Conservation (phyloP, 1,140 invertebrate species). For the Drosophila sulfurigaster region DNA sequence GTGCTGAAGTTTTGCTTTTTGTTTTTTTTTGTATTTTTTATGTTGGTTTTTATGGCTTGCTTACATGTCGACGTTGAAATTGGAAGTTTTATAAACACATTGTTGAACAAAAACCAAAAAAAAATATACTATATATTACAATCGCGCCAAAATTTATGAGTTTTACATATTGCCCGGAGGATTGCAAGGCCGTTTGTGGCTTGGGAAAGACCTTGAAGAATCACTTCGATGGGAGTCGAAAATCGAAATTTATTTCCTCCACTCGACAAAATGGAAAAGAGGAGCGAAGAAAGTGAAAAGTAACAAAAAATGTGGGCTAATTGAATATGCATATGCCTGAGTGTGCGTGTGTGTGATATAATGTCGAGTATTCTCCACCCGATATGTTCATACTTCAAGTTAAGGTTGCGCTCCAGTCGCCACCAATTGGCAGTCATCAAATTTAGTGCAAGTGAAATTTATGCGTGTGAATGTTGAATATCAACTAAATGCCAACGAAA, state of each 20-base stretch:
- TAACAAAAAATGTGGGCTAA: slow-evolving; percentile 53
- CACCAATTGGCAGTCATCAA: slow-evolving; percentile 39
- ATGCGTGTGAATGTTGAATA: slow-evolving; percentile 77
- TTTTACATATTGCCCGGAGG: slow-evolving; percentile 5
- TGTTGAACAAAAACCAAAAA: neutral
- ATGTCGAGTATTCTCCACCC: slow-evolving; percentile 23
- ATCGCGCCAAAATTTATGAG: slow-evolving; percentile 15
- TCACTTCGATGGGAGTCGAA: too few relatives aligned
- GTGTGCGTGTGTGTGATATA: slow-evolving; percentile 66
- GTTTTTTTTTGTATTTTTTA: slow-evolving; percentile 1
- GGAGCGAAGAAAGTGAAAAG: slow-evolving; percentile 63
- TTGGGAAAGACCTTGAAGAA: slow-evolving; percentile 23
- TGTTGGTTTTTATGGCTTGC: slow-evolving; percentile 18
- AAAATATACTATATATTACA: slow-evolving; percentile 4
- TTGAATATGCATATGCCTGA: slow-evolving; percentile 58
- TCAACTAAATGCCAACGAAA: slow-evolving; percentile 53
- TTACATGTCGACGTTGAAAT: slow-evolving; percentile 30
- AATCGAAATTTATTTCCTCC: too few relatives aligned
- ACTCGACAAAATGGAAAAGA: neutral
- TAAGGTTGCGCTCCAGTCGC: slow-evolving; percentile 8
- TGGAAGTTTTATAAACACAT: slow-evolving; percentile 30
- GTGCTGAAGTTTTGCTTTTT: slow-evolving; percentile 33
- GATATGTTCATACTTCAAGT: neutral
- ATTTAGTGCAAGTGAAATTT: slow-evolving; percentile 79
- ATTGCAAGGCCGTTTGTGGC: slow-evolving; percentile 1